Percentiles rank a stretch among this genome's conserved stretches.
Evolutionary conservation across 2,797 vertebrate genomes (phyloP).

Genomic region (Geotrypetes seraphini): DNA sequence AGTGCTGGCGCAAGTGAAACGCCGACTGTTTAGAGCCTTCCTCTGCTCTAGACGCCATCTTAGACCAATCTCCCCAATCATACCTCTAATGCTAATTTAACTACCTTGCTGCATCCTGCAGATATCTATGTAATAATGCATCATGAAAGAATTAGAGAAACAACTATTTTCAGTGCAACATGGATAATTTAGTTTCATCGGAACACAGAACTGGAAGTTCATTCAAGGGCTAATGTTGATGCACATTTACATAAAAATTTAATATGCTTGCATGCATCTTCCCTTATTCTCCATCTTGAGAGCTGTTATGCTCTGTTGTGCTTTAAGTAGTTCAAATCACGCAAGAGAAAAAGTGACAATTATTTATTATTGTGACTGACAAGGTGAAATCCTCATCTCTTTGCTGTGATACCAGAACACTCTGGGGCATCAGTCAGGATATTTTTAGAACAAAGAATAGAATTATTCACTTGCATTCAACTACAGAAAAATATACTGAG

Average conservation of each 20-base stretch:
- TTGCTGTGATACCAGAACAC: constrained; percentile 2
- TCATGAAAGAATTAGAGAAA: constrained; percentile 1
- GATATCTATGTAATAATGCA: constrained; percentile 10
- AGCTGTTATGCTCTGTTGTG: not conserved
- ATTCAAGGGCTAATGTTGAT: not conserved
- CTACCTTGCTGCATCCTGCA: constrained; percentile 20
- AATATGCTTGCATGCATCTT: not conserved
- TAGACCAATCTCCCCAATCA: too few relatives aligned
- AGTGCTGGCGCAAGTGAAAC: too few relatives aligned
- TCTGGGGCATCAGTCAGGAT: constrained; percentile 5
- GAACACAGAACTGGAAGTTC: not conserved
- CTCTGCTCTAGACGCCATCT: too few relatives aligned
- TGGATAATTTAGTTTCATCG: constrained; percentile 1
- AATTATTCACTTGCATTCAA: constrained; percentile 10
- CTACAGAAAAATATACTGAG: not conserved
- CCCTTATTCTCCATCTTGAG: not conserved
- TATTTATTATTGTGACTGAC: constrained; percentile 10
- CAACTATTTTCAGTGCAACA: not conserved
- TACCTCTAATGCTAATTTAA: constrained; percentile 15
- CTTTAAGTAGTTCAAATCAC: not conserved
- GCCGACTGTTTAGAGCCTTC: too few relatives aligned
- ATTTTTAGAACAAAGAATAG: constrained; percentile 23
- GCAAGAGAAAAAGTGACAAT: not conserved
- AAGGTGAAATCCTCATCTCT: not conserved
- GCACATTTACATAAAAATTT: not conserved